Percentiles rank a stretch among this genome's conserved stretches.
phyloP scores from a whole-genome alignment of 2,888 invertebrate species.

The Acronicta alni region DNA sequence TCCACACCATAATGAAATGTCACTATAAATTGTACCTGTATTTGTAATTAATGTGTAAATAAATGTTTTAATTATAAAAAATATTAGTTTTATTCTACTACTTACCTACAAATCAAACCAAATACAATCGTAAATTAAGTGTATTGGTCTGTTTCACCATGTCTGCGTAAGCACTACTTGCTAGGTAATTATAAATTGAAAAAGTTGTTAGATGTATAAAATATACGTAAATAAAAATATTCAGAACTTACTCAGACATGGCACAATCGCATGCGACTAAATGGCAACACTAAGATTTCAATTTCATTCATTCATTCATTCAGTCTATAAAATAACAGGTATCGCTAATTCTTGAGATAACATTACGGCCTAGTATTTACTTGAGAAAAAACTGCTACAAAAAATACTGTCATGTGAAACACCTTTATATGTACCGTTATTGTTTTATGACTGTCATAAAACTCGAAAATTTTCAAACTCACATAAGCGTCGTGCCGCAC shows the following conservation, averaged over 20 bases:
- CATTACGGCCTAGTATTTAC: not conserved
- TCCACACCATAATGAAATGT: conserved; percentile 8
- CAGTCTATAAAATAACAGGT: not conserved
- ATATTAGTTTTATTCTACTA: not conserved
- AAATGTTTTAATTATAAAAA: not conserved
- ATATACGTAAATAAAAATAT: no score
- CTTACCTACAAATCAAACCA: not conserved
- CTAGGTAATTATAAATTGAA: no score
- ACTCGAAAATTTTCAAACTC: conserved; percentile 4
- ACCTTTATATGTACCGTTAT: no score
- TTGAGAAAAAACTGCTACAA: not conserved
- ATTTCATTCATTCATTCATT: not conserved
- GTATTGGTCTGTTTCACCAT: no score
- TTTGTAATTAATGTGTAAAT: not conserved
- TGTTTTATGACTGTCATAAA: conserved; percentile 5
- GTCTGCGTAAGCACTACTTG: no score
- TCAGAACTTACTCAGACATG: no score
- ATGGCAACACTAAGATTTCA: not conserved
- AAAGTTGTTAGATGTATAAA: no score
- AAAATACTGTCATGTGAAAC: not conserved
- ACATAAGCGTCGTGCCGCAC: conserved; percentile 4
- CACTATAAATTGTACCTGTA: not conserved
- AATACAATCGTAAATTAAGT: not conserved
- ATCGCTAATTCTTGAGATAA: not conserved
- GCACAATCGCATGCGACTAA: not conserved